Evolutionary conservation across 2,888 invertebrate genomes (phyloP).

Genomic region (Cyclophora punctaria): DNA sequence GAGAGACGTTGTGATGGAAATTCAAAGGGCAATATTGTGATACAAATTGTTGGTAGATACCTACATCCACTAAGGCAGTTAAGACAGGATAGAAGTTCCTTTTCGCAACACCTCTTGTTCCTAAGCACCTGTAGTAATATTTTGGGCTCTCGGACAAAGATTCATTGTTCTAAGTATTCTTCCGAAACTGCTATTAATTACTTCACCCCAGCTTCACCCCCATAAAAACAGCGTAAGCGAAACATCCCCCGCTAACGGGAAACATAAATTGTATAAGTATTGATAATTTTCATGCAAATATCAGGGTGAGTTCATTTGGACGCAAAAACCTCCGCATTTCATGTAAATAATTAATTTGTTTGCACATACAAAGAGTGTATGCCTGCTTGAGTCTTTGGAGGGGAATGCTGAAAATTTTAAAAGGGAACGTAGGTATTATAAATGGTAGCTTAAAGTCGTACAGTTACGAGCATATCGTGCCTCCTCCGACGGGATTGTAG

Average conservation of each 20-base stretch:
- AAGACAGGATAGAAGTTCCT: too few relatives aligned
- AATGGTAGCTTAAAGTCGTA: constrained; percentile 14
- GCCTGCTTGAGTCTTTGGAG: constrained; percentile 14
- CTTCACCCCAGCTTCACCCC: constrained; percentile 2
- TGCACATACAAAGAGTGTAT: constrained; percentile 27
- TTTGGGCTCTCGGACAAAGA: too few relatives aligned
- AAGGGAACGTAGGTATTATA: constrained; percentile 14
- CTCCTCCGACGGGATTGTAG: constrained; percentile 19
- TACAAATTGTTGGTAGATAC: too few relatives aligned
- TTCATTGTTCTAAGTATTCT: too few relatives aligned
- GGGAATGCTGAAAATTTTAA: constrained; percentile 23
- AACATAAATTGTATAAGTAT: constrained; percentile 18
- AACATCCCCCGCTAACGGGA: constrained; percentile 10
- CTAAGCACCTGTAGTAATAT: too few relatives aligned
- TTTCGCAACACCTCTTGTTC: too few relatives aligned
- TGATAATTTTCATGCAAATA: constrained; percentile 37
- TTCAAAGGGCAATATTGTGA: too few relatives aligned
- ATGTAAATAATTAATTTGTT: constrained; percentile 62
- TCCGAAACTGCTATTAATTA: too few relatives aligned
- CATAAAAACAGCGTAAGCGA: constrained; percentile 10
- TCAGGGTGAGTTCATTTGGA: constrained; percentile 37
- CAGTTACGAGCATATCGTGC: constrained; percentile 20
- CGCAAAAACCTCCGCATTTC: constrained; percentile 30
- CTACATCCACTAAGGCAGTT: too few relatives aligned
- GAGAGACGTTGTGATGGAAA: too few relatives aligned